phyloP scores from a whole-genome alignment of 2,888 invertebrate genomes.

The Ypsolopha scabrella region DNA sequence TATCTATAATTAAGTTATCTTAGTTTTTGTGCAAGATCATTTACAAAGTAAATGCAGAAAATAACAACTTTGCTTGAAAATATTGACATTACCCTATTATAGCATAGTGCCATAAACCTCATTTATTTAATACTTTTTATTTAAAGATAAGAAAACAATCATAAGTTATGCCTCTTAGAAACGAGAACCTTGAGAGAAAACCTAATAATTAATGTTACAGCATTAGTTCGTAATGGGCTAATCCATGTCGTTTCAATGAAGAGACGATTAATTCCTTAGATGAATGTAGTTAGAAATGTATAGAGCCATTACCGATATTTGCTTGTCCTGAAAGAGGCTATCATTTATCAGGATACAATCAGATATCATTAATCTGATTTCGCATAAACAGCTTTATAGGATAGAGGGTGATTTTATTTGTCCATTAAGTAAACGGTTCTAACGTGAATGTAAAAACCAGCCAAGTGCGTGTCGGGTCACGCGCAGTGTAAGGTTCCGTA shows the following conservation, averaged over 20 bases:
- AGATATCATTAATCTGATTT: constrained; percentile 7
- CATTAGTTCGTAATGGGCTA: background rate
- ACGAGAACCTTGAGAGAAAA: background rate
- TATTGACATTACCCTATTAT: no score
- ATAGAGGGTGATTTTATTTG: background rate
- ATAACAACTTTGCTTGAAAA: no score
- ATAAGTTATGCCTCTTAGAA: no score
- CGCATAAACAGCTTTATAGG: background rate
- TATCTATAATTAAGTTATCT: no score
- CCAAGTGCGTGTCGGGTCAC: no score
- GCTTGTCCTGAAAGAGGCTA: constrained; percentile 1
- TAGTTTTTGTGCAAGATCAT: no score
- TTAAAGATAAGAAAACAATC: no score
- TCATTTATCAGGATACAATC: constrained; percentile 6
- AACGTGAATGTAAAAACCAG: no score
- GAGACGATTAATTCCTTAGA: background rate
- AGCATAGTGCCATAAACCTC: no score
- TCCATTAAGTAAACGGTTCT: background rate
- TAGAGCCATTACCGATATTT: background rate
- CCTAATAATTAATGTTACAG: background rate
- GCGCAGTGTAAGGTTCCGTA: no score
- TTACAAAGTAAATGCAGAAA: no score
- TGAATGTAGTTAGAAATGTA: background rate
- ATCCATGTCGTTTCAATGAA: background rate
- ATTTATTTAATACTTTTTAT: no score